A percentile compares a stretch with the other conserved stretches of the same genome.
These are phyloP conservation scores for Ferdinandea cuprea DNA, from an alignment of 2,888 invertebrate genomes.

Conservation along the genomic window DNA sequence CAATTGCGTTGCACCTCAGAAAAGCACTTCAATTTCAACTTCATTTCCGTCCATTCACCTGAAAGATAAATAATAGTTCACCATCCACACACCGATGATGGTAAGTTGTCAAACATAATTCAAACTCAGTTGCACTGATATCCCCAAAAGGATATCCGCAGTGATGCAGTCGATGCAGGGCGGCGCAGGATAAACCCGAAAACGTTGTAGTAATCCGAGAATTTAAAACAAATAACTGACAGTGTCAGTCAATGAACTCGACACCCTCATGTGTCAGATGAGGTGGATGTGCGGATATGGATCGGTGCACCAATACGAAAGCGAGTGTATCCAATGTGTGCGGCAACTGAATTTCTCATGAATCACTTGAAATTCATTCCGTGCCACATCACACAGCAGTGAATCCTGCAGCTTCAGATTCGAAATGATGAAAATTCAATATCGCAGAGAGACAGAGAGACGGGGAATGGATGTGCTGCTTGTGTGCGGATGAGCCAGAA, in stretches of 20 bases:
- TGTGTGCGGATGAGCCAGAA: no score
- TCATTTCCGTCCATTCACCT: not conserved
- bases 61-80: conserved; percentile 10
- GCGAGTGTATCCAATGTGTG: conserved; percentile 25
- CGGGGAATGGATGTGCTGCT: not conserved
- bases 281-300: conserved; percentile 37
- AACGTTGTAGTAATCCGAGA: conserved; percentile 32
- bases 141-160: conserved; percentile 45
- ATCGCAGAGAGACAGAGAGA: conserved; percentile 23
- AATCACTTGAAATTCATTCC: conserved; percentile 70
- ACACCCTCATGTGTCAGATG: conserved; percentile 15
- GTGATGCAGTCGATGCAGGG: conserved; percentile 38
- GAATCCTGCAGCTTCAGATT: conserved; percentile 35
- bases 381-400: conserved; percentile 45
- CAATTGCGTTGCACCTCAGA: not conserved
- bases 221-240: conserved; percentile 55
- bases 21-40: not conserved
- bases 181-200: conserved; percentile 22
- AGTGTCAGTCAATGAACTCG: conserved; percentile 65
- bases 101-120: conserved; percentile 51
- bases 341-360: conserved; percentile 62
- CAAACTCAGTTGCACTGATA: conserved; percentile 40
- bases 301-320: not conserved
- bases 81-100: conserved; percentile 34
- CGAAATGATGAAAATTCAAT: conserved; percentile 66